A percentile compares a stretch with the other conserved stretches of the same genome.
Conservation (phyloP, 2,113 vertebrate genomes). For the Aphelocoma coerulescens region DNA sequence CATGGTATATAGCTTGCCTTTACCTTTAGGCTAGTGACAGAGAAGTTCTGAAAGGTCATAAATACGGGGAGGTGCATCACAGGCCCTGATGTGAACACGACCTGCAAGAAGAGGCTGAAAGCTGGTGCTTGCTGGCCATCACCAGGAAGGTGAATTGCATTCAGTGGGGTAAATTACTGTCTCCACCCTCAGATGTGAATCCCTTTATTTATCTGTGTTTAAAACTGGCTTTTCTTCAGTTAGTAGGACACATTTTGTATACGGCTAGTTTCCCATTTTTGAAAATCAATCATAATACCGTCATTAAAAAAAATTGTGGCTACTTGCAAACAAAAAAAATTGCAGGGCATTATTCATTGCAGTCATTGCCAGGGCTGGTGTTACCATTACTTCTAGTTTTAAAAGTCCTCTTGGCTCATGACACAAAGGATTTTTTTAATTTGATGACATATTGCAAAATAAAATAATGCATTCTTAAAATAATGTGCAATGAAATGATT, state of each 20-base stretch:
- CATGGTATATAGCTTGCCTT: background rate
- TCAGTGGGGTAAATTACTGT: background rate
- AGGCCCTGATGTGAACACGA: background rate
- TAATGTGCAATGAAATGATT: background rate
- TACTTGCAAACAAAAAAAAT: background rate
- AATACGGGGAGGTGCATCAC: background rate
- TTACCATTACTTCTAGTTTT: background rate
- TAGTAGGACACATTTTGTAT: background rate
- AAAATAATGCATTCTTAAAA: constrained; percentile 13
- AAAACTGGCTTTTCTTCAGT: background rate
- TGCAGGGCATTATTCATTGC: background rate
- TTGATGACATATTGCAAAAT: constrained; percentile 22
- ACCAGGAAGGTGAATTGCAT: background rate
- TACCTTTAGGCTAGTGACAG: background rate
- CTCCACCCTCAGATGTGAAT: background rate
- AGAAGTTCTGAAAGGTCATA: background rate
- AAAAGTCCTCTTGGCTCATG: background rate
- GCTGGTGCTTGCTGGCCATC: background rate
- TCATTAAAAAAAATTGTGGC: background rate
- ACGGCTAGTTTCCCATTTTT: background rate
- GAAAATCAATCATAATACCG: background rate
- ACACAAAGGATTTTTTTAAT: background rate
- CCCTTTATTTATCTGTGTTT: background rate
- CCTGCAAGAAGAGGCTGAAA: background rate
- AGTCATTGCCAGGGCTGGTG: background rate